Evolutionary conservation across 2,113 vertebrate species (phyloP).

Genomic region (Hipposideros armiger): DNA sequence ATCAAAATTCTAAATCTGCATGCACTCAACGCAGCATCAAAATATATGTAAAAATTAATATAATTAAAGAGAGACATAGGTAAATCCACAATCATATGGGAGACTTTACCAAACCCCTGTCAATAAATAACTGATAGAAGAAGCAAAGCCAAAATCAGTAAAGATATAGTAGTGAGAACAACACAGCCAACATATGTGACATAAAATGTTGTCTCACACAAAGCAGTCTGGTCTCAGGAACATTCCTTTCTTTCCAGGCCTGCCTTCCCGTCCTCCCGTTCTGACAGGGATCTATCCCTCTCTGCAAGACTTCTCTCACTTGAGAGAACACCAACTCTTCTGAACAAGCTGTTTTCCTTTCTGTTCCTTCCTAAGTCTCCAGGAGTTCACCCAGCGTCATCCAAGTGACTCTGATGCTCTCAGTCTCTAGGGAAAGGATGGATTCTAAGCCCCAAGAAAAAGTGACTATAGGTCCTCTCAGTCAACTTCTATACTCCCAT

Average conservation of each 20-base stretch:
- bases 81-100: background rate
- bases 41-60: background rate
- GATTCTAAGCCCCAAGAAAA: background rate
- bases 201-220: background rate
- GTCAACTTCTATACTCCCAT: background rate
- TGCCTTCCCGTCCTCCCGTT: background rate
- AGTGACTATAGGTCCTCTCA: background rate
- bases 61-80: background rate
- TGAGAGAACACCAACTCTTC: background rate
- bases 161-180: background rate
- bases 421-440: background rate
- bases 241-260: background rate
- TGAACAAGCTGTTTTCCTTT: background rate
- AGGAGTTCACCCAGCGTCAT: background rate
- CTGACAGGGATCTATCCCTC: background rate
- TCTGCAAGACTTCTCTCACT: background rate
- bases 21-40: background rate
- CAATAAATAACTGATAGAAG: background rate
- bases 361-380: background rate
- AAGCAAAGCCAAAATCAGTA: background rate
- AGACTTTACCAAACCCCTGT: background rate
- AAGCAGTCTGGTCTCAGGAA: background rate
- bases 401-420: background rate
- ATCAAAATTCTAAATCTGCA: slow-evolving; percentile 14
- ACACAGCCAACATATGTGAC: background rate